Percentiles rank a stretch among this genome's conserved stretches.
Conservation (phyloP, 2,797 vertebrate species). For the Oophaga sylvatica region DNA sequence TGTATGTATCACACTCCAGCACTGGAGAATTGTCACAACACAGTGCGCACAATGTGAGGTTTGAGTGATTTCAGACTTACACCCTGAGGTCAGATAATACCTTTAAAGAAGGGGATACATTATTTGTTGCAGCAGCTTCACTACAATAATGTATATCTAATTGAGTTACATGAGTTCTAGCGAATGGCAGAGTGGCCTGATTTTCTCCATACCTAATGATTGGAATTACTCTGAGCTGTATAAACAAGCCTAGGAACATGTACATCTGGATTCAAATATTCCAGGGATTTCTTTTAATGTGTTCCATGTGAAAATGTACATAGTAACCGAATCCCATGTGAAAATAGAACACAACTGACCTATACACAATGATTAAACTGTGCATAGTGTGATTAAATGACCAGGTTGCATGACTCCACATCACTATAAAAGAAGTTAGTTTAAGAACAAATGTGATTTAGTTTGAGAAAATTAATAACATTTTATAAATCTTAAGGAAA, state of each 20-base stretch:
- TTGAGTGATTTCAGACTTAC: too few species aligned
- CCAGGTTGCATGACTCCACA: neutral
- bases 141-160: too few species aligned
- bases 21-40: too few species aligned
- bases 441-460: too few species aligned
- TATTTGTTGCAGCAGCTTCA: too few species aligned
- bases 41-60: too few species aligned
- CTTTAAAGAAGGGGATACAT: too few species aligned
- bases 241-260: neutral
- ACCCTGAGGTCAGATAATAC: too few species aligned
- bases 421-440: too few species aligned
- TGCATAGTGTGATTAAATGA: neutral
- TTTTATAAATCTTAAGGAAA: neutral
- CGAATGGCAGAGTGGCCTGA: neutral
- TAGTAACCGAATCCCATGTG: neutral
- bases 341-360: neutral
- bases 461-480: neutral
- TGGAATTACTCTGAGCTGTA: neutral
- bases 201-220: neutral
- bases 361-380: neutral
- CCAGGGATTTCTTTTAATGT: neutral
- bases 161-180: too few species aligned
- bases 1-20: too few species aligned
- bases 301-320: neutral
- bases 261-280: neutral